phyloP scores from a whole-genome alignment of 1,140 invertebrate species.

The Ditylenchus dipsaci region DNA sequence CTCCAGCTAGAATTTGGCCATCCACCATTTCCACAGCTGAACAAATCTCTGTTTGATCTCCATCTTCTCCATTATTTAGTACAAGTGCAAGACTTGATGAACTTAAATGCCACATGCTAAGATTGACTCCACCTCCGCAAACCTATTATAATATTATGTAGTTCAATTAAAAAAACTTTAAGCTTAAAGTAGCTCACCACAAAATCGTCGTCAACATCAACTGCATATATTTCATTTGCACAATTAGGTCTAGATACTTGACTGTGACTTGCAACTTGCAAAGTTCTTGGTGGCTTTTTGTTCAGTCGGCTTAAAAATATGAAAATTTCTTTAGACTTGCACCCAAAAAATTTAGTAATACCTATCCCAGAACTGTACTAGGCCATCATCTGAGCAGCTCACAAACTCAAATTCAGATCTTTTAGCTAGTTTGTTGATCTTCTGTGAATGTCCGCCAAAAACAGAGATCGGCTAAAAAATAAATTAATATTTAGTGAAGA shows the following conservation, averaged over 20 bases:
- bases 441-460: background rate
- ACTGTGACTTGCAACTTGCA: background rate
- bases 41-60: background rate
- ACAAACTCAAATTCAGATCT: background rate
- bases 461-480: background rate
- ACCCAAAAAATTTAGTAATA: too few species aligned
- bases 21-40: background rate
- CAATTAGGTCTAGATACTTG: background rate
- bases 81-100: background rate
- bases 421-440: background rate
- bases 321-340: too few species aligned
- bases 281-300: background rate
- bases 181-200: background rate
- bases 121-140: background rate
- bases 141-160: background rate
- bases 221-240: background rate
- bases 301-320: background rate
- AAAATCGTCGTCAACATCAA: conserved; percentile 1
- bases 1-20: background rate
- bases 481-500: too few species aligned
- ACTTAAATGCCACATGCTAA: background rate
- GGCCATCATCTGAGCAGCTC: background rate
- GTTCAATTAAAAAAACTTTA: too few species aligned
- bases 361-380: background rate
- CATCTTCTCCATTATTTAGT: background rate